A percentile compares a stretch with the other conserved stretches of the same genome.
Conservation (phyloP, 2,113 vertebrate genomes). For the Mohoua ochrocephala region DNA sequence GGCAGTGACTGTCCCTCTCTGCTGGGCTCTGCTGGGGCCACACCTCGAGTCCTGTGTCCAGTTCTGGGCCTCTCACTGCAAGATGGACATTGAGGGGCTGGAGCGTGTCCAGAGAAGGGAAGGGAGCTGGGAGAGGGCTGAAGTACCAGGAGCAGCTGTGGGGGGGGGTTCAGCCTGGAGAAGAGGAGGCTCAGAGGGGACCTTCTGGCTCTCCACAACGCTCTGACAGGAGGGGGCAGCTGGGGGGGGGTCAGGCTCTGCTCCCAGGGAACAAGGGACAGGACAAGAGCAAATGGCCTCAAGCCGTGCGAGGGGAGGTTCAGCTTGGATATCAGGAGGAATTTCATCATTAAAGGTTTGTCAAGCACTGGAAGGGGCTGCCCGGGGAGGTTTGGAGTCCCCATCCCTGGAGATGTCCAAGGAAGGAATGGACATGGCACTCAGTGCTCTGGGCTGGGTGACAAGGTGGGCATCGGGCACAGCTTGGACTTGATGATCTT, state of each 20-base stretch:
- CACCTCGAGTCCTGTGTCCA: not conserved
- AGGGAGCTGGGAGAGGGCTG: not conserved
- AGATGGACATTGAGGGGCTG: not conserved
- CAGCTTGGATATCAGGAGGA: not conserved
- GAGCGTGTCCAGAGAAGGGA: not conserved
- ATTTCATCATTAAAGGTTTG: not conserved
- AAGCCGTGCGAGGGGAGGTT: not conserved
- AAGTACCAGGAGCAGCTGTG: not conserved
- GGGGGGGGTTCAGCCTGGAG: not conserved
- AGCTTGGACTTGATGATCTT: not conserved
- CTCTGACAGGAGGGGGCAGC: not conserved
- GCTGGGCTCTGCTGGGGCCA: not conserved
- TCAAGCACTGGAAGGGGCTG: not conserved
- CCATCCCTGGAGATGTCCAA: not conserved
- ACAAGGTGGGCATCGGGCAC: rapidly evolving
- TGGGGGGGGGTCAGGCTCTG: rapidly evolving
- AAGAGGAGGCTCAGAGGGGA: not conserved
- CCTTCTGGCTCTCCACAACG: not conserved
- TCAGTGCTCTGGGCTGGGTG: not conserved
- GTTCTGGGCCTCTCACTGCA: not conserved
- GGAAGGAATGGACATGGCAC: rapidly evolving
- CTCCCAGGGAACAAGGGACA: not conserved
- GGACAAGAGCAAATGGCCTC: rapidly evolving
- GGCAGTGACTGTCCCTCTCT: not conserved
- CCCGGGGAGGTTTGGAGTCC: not conserved